A percentile compares a stretch with the other conserved stretches of the same genome.
phyloP scores from a whole-genome alignment of 2,888 invertebrate genomes.

The Melanotus villosus region DNA sequence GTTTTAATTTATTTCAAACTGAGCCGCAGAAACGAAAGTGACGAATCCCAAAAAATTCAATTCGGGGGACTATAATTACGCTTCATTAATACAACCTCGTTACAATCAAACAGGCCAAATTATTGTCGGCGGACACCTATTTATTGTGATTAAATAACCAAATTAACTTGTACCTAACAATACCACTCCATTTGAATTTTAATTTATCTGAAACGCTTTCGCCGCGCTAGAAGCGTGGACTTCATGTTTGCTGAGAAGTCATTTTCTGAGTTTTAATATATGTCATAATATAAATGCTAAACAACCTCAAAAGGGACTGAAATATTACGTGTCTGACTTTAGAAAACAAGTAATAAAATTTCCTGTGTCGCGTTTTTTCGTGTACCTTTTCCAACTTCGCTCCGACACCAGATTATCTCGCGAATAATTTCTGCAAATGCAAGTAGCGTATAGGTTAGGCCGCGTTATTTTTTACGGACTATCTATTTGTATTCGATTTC shows the following conservation, averaged over 20 bases:
- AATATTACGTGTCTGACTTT: slow-evolving; percentile 32
- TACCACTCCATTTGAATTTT: slow-evolving; percentile 23
- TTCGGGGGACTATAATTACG: neutral
- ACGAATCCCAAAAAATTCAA: neutral
- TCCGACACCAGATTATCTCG: neutral
- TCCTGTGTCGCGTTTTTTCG: slow-evolving; percentile 7
- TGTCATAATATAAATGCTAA: slow-evolving; percentile 39
- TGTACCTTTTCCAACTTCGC: neutral
- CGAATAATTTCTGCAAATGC: neutral
- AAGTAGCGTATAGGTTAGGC: too few relatives aligned
- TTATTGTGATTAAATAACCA: slow-evolving; percentile 16
- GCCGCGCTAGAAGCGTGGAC: slow-evolving; percentile 13
- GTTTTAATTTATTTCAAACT: neutral
- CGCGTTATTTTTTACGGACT: too few relatives aligned
- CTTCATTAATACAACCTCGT: slow-evolving; percentile 16
- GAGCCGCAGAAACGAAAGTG: neutral
- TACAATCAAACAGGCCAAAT: slow-evolving; percentile 20
- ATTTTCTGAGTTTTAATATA: slow-evolving; percentile 32
- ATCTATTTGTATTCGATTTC: too few relatives aligned
- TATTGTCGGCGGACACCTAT: slow-evolving; percentile 17
- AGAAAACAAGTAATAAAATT: slow-evolving; percentile 32
- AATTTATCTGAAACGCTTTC: slow-evolving; percentile 26
- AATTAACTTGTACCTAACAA: slow-evolving; percentile 23
- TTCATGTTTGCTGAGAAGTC: slow-evolving; percentile 27
- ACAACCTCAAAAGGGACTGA: slow-evolving; percentile 30